phyloP scores from a whole-genome alignment of 1,140 invertebrate species.

The Halyomorpha halys region DNA sequence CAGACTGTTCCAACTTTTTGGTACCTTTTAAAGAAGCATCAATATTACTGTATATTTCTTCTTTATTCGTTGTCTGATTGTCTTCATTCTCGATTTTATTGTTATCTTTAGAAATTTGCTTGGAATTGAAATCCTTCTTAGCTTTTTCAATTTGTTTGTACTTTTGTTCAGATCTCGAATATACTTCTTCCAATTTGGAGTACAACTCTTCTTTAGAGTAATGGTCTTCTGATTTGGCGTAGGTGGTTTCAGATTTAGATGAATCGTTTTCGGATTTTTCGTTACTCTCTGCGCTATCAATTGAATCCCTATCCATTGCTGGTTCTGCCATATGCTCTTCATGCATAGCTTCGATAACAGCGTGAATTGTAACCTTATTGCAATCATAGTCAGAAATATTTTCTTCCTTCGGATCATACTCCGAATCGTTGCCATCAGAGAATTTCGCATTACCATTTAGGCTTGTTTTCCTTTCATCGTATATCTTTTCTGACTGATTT shows the following conservation, averaged over 20 bases:
- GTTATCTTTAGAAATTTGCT: neutral
- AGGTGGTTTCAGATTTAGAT: too few species aligned
- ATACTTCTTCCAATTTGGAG: too few species aligned
- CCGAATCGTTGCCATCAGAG: neutral
- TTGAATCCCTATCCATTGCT: neutral
- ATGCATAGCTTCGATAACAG: neutral
- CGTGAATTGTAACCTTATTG: slow-evolving; percentile 5
- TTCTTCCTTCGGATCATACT: neutral
- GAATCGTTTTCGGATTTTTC: neutral
- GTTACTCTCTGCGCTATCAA: neutral
- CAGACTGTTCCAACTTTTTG: neutral
- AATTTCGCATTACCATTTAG: neutral
- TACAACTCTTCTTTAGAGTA: too few species aligned
- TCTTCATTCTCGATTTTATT: neutral
- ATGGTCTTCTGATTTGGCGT: too few species aligned
- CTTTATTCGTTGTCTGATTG: neutral
- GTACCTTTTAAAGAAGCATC: neutral
- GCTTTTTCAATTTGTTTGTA: too few species aligned
- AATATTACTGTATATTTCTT: slow-evolving; percentile 2
- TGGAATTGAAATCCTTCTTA: too few species aligned
- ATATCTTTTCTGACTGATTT: neutral
- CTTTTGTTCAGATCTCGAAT: too few species aligned
- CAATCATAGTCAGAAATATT: neutral
- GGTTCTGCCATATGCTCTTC: neutral
- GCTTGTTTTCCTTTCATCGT: neutral